A percentile compares a stretch with the other conserved stretches of the same genome.
phyloP scores from a whole-genome alignment of 2,888 invertebrate genomes.

The Tetrapedia diversipes region DNA sequence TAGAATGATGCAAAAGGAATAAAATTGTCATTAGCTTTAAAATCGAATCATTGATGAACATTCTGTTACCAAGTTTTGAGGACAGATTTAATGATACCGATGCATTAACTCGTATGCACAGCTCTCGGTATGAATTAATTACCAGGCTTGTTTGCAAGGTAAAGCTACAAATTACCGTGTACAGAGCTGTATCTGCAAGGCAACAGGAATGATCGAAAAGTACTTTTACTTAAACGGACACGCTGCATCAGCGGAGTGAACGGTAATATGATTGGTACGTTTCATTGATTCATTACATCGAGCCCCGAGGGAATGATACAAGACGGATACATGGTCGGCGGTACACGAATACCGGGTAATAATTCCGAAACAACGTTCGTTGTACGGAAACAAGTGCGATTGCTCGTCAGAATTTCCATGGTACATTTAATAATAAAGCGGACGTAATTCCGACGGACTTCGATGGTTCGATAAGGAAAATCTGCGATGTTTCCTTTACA shows the following conservation, averaged over 20 bases:
- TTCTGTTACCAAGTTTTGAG: too few species aligned
- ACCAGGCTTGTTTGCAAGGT: not conserved
- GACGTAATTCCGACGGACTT: conserved; percentile 5
- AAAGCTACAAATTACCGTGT: not conserved
- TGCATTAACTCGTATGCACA: too few species aligned
- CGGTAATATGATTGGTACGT: conserved; percentile 9
- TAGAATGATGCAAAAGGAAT: too few species aligned
- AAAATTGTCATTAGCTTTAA: too few species aligned
- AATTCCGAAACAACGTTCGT: conserved; percentile 5
- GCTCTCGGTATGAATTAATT: too few species aligned
- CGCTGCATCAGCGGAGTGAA: not conserved
- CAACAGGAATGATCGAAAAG: not conserved
- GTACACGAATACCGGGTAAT: conserved; percentile 22
- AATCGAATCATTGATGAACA: too few species aligned
- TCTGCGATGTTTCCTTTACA: not conserved
- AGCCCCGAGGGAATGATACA: not conserved
- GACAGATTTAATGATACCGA: too few species aligned
- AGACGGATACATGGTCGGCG: not conserved
- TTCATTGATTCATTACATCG: conserved; percentile 13
- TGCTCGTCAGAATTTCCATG: conserved; percentile 6
- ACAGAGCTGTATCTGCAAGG: too few species aligned
- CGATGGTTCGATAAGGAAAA: not conserved
- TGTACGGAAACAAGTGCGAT: conserved; percentile 3
- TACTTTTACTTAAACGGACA: conserved; percentile 4
- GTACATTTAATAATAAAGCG: conserved; percentile 10